Base-by-base conservation (phyloP, 2,888 invertebrate genomes). In the Cheilosia pagana region DNA sequence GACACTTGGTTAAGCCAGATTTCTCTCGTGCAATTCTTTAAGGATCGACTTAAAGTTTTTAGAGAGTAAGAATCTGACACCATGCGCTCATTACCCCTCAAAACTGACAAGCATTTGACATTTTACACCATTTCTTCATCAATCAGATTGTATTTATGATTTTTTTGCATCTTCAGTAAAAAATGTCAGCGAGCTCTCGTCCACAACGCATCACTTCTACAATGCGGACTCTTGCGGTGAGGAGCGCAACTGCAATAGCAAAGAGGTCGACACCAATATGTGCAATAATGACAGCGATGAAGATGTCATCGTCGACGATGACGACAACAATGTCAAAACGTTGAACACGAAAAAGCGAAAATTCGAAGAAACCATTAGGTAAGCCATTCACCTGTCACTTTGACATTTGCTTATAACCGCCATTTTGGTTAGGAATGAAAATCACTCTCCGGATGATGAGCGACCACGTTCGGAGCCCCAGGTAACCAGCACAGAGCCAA, bases 251-350 rank as follows among this genome's bases (percentile, higher is more conserved):
- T 86, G 87, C 52, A 87, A 81, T 43, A 87, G 79, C 86, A 91
- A 90, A 86, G 90, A 91, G 65, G 88, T 88, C 68, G 87, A 90
- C 81, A 89, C 90, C 86, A 90, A 89, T 53, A 87, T 88, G 75
- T 91, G 90, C 79, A 91, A 91, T 86, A 91, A 92, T 87, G 92
- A 92, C 72, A 92, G 91, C 88, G 92, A 92, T 35, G 92, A 92
- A 87, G 92, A 92, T 88, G 91, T 92, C 43, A 91, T 91, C 87
- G 91, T 92, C 19, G 92, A 92, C 71, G 92, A 92, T 87, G 91
- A 92, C 87, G 91, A 92, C 71, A 89, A 92, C 71, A 89, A 90
- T 7, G 88, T 90, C 48, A 91, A 90, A 88, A 87, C 82, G 7
- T 53, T 90, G 78, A 87, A 88, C 67, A 88, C 87, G 55, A 88